These are phyloP conservation scores for Clunio marinus DNA, from an alignment of 2,888 invertebrate species.

Conservation along the genomic window DNA sequence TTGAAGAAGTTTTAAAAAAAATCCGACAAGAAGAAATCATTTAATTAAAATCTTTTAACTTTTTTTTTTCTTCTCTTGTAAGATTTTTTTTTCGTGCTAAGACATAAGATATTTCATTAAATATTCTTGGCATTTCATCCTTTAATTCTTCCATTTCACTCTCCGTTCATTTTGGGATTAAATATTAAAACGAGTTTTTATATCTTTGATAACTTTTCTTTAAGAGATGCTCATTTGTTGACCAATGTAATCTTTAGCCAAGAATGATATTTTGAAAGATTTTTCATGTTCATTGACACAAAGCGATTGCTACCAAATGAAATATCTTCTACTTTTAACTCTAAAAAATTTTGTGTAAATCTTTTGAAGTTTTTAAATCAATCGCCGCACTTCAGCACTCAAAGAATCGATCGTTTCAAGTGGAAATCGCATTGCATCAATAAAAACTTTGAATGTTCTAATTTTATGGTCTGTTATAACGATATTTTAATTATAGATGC, in stretches of 20 bases:
- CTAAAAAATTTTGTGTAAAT: too few relatives aligned
- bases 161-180: neutral
- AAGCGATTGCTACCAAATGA: too few relatives aligned
- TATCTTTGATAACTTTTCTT: neutral
- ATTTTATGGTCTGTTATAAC: slow-evolving; percentile 38
- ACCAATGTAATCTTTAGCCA: neutral
- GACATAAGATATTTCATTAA: too few relatives aligned
- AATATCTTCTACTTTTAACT: neutral
- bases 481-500: slow-evolving; percentile 10
- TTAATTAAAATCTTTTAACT: slow-evolving; percentile 21
- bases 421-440: slow-evolving; percentile 6
- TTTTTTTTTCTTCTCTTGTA: neutral
- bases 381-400: neutral
- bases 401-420: slow-evolving; percentile 3
- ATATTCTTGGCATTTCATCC: neutral
- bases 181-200: neutral
- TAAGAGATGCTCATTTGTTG: too few relatives aligned
- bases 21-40: slow-evolving; percentile 5
- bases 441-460: slow-evolving; percentile 8
- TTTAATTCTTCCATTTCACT: neutral
- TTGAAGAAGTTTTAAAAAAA: too few relatives aligned
- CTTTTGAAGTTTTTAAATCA: neutral
- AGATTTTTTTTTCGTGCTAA: neutral
- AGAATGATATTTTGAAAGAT: slow-evolving; percentile 7
- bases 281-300: slow-evolving; percentile 7